Evolutionary conservation across 2,113 vertebrate genomes (phyloP).

Genomic region (Zosterops pallidus): DNA sequence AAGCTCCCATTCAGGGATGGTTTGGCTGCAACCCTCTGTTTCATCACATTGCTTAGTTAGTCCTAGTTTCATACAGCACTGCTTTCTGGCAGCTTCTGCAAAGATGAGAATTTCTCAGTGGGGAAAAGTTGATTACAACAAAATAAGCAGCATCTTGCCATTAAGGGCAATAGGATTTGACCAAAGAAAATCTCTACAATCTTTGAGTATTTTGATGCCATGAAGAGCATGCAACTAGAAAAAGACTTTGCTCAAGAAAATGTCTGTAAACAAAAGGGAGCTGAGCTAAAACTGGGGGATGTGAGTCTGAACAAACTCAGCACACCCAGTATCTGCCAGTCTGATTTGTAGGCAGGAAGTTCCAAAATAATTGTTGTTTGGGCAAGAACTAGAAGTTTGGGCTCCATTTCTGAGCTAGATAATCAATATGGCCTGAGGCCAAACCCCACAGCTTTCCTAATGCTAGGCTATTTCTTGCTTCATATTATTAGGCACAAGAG

Average conservation of each 20-base stretch:
- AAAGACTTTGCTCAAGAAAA: neutral
- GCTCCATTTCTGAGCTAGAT: slow-evolving; percentile 27
- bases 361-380: neutral
- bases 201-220: neutral
- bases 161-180: neutral
- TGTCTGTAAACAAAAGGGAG: neutral
- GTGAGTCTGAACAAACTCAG: neutral
- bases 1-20: neutral
- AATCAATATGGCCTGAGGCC: slow-evolving; percentile 15
- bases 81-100: neutral
- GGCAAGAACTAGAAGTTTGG: slow-evolving; percentile 9
- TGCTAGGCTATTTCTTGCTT: slow-evolving; percentile 40
- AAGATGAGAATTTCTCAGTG: neutral
- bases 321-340: neutral
- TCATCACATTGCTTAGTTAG: neutral
- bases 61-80: neutral
- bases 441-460: slow-evolving; percentile 27
- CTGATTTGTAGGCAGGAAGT: neutral
- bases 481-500: slow-evolving; percentile 40
- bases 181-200: neutral
- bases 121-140: neutral
- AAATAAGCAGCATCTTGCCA: neutral
- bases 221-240: neutral
- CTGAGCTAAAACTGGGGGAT: neutral
- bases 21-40: neutral